Base-by-base conservation (phyloP, 2,888 invertebrate species). In the Clunio marinus region DNA sequence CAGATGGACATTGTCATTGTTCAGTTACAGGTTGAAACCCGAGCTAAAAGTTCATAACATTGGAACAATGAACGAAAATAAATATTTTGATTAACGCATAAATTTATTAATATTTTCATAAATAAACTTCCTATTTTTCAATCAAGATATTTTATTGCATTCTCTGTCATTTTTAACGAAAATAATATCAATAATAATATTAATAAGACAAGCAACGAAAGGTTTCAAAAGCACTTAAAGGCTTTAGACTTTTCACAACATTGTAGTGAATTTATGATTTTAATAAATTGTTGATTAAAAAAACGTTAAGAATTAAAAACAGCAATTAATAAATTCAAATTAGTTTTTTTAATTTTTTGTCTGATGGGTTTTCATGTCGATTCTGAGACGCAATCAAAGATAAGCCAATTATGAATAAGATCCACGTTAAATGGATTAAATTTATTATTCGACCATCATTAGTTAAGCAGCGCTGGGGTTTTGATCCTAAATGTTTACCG, bases 181-280 rank as follows among this genome's bases (percentile, higher is more conserved):
- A n/a, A n/a, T n/a, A n/a, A n/a, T n/a, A n/a, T 57, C 57, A 57
- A 57, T 57, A 57, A 57, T 24, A 27, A 20, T 57, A n/a, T 57
- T 57, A 27, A 57, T 15, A 25, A n/a, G 13, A 8, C 51, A 20
- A 51, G 15, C 22, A 51, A 51, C 17, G 8, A 22, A 51, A 17
- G n/a, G 17, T 17, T 51, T 13, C 20, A 51, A 51, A n/a, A n/a
- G n/a, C n/a, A n/a, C n/a, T n/a, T n/a, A n/a, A n/a, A n/a, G n/a
- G n/a, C n/a, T n/a, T n/a, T n/a, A n/a, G n/a, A n/a, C n/a, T n/a
- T n/a, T n/a, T n/a, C n/a, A n/a, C 28, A 59, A 66, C 66, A 66
- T 55, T 66, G 66, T 66, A 66, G 55, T 66, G 55, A 66, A 66
- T 66, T 66, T 66, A 66, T 46, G 51, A 66, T 66, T 66, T 66